Evolutionary conservation across 2,797 vertebrate species (phyloP), one percentile per base, ranked within the genome.

Genomic region (Alcedo atthis): DNA sequence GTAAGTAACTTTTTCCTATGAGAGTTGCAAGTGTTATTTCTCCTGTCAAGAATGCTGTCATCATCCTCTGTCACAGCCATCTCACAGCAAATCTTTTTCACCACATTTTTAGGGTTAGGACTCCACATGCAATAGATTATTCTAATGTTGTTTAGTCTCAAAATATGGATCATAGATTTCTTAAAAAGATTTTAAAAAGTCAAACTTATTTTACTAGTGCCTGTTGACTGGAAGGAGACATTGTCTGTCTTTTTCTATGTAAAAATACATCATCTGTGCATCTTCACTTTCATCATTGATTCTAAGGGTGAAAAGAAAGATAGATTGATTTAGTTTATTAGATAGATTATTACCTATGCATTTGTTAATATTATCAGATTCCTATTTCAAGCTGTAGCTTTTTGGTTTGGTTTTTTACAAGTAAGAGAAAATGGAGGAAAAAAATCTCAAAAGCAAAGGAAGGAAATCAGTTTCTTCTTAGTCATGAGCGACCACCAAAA

Each of bases 71-170:
- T 85, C 67, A 71, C 15, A 73, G 57, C 42, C 85, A 26, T 91
- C 57, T 74, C 81, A 81, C 51, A 82, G 51, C 57, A 79, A 48
- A 26, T 64, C 26, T 75, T 76, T 61, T 77, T 67, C 54, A 51
- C 7, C 10, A 4, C 70, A 64, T 90, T 85, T 92, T 94, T 90
- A 75, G 43, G 49, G 51, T 70, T 70, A 81, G 51, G 24, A 37
- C 30, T 66, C 35, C 45, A 82, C 19, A 67, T 42, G 48, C 43
- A 66, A 55, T 21, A 64, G 33, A 59, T 86, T 86, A 43, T 81
- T 93, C 24, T 62, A 18, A 35, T 55, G 49, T 55, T 91, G 49
- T 70, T 91, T 92, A 87, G 54, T 54, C 33, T 91, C 42, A 90
- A 94, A 58, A 75, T 54, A 48, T 15, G 15, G 6, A 32, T 40